Percentiles rank a stretch among this genome's conserved stretches.
Conservation (phyloP, 2,797 vertebrate genomes). For the Sciaenops ocellatus region DNA sequence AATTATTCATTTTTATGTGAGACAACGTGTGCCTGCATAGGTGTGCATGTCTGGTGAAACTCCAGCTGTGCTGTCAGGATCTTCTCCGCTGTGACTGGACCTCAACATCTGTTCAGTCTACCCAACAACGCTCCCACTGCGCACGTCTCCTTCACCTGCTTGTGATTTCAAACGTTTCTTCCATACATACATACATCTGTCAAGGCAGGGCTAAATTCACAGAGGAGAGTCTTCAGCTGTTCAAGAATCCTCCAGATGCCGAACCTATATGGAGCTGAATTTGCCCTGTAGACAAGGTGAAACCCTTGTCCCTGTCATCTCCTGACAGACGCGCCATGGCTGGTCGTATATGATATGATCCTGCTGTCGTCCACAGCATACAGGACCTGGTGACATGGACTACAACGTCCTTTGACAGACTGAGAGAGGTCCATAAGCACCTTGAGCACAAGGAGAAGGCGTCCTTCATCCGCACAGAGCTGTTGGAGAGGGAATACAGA, state of each 20-base stretch:
- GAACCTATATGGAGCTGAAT: not conserved
- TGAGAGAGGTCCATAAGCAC: slow-evolving; percentile 3
- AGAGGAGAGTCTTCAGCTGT: not conserved
- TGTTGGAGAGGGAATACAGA: not conserved
- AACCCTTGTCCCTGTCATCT: slow-evolving; percentile 32
- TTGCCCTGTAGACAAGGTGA: slow-evolving; percentile 40
- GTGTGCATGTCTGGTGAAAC: slow-evolving; percentile 28
- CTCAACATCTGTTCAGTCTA: slow-evolving; percentile 59
- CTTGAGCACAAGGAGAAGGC: slow-evolving; percentile 14
- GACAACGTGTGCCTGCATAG: not conserved
- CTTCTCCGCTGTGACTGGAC: slow-evolving; percentile 12
- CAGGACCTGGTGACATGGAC: not conserved
- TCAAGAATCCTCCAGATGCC: not conserved
- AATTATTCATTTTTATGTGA: no score
- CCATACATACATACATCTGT: not conserved
- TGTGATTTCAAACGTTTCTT: not conserved
- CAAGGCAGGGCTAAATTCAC: not conserved
- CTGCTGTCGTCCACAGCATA: not conserved
- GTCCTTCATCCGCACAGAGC: not conserved
- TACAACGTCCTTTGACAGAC: not conserved
- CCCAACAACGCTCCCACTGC: not conserved
- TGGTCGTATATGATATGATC: not conserved
- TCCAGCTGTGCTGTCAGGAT: slow-evolving; percentile 51
- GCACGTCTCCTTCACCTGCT: slow-evolving; percentile 4
- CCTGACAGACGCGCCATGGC: slow-evolving; percentile 12